phyloP scores from a whole-genome alignment of 53 echinoderm and acorn worm genomes.

The Paracentrotus lividus region DNA sequence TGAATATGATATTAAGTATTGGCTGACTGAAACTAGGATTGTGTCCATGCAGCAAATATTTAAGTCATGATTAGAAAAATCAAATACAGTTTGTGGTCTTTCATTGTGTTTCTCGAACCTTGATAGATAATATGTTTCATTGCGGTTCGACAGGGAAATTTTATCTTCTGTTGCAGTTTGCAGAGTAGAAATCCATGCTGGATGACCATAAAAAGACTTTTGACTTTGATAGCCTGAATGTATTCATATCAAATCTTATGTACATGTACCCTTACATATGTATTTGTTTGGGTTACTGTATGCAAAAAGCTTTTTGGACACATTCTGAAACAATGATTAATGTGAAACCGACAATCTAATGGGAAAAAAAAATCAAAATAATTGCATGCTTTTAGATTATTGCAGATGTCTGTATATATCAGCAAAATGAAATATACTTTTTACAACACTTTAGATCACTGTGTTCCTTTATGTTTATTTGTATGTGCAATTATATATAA shows the following conservation, averaged over 20 bases:
- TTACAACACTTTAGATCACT: neutral
- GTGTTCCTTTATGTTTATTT: neutral
- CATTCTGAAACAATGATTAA: neutral
- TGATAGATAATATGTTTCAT: too few relatives aligned
- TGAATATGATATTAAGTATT: neutral
- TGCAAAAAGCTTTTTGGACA: neutral
- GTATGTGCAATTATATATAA: neutral
- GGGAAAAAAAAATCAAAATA: neutral
- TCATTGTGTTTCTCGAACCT: too few relatives aligned
- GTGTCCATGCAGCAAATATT: neutral
- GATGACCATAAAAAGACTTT: too few relatives aligned
- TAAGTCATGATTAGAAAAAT: neutral
- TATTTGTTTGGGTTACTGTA: too few relatives aligned
- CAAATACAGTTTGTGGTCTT: too few relatives aligned
- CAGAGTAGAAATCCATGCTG: too few relatives aligned
- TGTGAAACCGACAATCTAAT: neutral
- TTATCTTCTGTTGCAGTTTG: too few relatives aligned
- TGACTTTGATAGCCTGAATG: too few relatives aligned
- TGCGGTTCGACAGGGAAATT: too few relatives aligned
- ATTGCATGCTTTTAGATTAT: neutral
- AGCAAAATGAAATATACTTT: conserved; percentile 31
- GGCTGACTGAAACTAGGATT: neutral
- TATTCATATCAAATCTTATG: too few relatives aligned
- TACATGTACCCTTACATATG: too few relatives aligned
- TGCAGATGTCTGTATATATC: neutral